Conservation (phyloP, 30 jellyfish, hydroid and myxozoan genomes). For the Turritopsis dohrnii region DNA sequence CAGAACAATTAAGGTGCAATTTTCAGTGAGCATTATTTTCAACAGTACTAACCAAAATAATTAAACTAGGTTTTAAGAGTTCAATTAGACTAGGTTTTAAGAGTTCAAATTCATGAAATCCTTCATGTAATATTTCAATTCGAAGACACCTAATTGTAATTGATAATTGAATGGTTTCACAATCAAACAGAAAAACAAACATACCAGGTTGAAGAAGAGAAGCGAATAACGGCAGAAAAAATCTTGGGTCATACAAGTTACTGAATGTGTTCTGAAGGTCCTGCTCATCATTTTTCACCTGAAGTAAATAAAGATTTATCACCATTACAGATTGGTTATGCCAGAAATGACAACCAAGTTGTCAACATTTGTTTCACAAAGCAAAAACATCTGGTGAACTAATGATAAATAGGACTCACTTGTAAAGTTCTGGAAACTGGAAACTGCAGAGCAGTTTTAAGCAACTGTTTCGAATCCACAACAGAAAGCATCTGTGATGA, state of each 20-base stretch:
- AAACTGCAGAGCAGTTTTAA: conserved; percentile 18
- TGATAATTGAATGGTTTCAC: not conserved
- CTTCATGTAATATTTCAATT: too few species aligned
- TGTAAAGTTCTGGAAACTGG: conserved; percentile 3
- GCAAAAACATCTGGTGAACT: not conserved
- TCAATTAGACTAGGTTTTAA: too few species aligned
- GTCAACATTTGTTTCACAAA: too few species aligned
- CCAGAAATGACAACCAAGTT: too few species aligned
- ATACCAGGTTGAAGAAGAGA: conserved; percentile 54
- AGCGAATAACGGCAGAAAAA: conserved; percentile 54
- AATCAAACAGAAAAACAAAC: not conserved
- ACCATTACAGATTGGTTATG: too few species aligned
- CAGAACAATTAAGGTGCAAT: not conserved
- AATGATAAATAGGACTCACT: not conserved
- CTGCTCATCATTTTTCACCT: not conserved
- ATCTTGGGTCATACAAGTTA: conserved; percentile 65
- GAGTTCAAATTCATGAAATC: too few species aligned
- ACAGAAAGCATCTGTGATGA: conserved; percentile 12
- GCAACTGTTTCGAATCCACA: conserved; percentile 4
- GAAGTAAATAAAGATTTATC: too few species aligned
- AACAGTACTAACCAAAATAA: too few species aligned
- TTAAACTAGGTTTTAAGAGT: too few species aligned
- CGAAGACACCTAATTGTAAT: too few species aligned
- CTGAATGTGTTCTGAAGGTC: not conserved
- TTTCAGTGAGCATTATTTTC: not conserved